Percentiles rank a stretch among this genome's conserved stretches.
phyloP scores from a whole-genome alignment of 1,140 invertebrate species.

The Nilaparvata lugens region DNA sequence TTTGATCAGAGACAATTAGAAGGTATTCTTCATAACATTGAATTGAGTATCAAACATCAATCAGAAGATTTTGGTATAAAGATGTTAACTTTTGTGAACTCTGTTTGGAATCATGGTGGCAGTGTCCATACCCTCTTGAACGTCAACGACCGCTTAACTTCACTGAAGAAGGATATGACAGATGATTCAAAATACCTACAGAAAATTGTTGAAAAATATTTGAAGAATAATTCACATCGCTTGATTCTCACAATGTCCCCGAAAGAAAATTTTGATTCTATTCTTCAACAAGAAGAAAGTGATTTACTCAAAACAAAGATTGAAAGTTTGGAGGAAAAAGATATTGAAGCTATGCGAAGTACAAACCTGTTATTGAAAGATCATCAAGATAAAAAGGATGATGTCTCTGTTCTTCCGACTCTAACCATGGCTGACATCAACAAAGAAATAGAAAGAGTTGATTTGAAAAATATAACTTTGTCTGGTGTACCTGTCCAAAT shows the following conservation, averaged over 20 bases:
- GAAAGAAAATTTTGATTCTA: slow-evolving; percentile 62
- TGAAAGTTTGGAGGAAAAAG: slow-evolving; percentile 43
- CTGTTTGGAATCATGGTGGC: slow-evolving; percentile 83
- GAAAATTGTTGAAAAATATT: slow-evolving; percentile 67
- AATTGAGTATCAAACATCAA: slow-evolving; percentile 79
- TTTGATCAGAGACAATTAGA: slow-evolving; percentile 77
- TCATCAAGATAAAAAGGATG: slow-evolving; percentile 60
- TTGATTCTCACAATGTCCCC: slow-evolving; percentile 79
- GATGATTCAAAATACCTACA: slow-evolving; percentile 60
- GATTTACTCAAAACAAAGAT: slow-evolving; percentile 58
- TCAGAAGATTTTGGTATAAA: slow-evolving; percentile 78
- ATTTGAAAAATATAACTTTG: slow-evolving; percentile 43
- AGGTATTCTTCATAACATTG: slow-evolving; percentile 76
- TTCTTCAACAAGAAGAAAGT: slow-evolving; percentile 52
- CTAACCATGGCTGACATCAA: slow-evolving; percentile 64
- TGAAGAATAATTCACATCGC: slow-evolving; percentile 71
- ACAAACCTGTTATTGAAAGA: slow-evolving; percentile 59
- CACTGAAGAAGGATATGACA: slow-evolving; percentile 43
- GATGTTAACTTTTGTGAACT: slow-evolving; percentile 62
- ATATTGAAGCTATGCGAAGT: slow-evolving; percentile 55
- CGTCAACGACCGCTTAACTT: slow-evolving; percentile 58
- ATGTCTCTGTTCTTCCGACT: slow-evolving; percentile 69
- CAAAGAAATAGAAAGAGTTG: slow-evolving; percentile 48
- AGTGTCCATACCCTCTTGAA: slow-evolving; percentile 60
- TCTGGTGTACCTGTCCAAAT: slow-evolving; percentile 58